Conservation (phyloP, 2,888 invertebrate species). For the Dynastes tityus region DNA sequence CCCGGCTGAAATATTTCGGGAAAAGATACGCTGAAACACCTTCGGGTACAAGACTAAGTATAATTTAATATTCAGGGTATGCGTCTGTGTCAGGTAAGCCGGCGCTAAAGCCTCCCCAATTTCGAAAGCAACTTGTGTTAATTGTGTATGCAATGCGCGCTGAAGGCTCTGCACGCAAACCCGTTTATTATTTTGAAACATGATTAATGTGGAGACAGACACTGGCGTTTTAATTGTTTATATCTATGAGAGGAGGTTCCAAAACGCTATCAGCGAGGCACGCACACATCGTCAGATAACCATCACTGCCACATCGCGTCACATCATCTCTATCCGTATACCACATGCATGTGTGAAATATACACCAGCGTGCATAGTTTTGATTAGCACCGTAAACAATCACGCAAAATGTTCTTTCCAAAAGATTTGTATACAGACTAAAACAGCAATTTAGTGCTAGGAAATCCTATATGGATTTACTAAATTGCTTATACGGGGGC, state of each 20-base stretch:
- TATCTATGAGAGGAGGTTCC: constrained; percentile 27
- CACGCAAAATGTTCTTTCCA: too few species aligned
- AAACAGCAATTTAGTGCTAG: too few species aligned
- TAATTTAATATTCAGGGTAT: constrained; percentile 53
- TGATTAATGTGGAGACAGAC: constrained; percentile 54
- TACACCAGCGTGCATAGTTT: too few species aligned
- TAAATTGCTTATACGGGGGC: too few species aligned
- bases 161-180: constrained; percentile 37
- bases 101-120: constrained; percentile 34
- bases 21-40: constrained; percentile 40
- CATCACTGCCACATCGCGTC: background rate
- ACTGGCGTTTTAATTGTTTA: constrained; percentile 55
- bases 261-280: background rate
- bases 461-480: too few species aligned
- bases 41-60: constrained; percentile 51
- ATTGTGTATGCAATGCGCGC: constrained; percentile 50
- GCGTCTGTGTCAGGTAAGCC: constrained; percentile 46
- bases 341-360: too few species aligned
- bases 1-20: constrained; percentile 2
- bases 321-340: background rate
- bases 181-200: constrained; percentile 53
- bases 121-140: constrained; percentile 50
- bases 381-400: too few species aligned
- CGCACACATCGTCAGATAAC: background rate
- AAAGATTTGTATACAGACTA: too few species aligned